phyloP scores from a whole-genome alignment of 2,113 vertebrate species.

The Tympanuchus pallidicinctus region DNA sequence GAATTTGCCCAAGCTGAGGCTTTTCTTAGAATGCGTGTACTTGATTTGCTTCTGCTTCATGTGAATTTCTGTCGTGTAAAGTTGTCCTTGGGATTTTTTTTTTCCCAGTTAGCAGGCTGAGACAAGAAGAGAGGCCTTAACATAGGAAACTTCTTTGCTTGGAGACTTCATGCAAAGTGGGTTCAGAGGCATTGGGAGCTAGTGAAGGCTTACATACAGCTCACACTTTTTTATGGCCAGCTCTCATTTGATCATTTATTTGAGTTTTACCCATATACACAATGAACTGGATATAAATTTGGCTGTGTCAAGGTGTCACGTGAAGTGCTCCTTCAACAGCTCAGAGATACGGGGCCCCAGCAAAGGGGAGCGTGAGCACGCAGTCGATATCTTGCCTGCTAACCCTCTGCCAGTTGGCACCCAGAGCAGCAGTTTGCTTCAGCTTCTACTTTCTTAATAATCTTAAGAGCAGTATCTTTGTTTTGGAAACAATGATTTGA shows the following conservation, averaged over 20 bases:
- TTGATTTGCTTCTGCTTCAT: neutral
- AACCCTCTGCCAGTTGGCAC: neutral
- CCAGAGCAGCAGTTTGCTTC: neutral
- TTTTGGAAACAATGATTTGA: neutral
- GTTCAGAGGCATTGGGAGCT: neutral
- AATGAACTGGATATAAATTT: constrained; percentile 27
- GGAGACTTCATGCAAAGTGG: neutral
- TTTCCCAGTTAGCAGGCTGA: neutral
- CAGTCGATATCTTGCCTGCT: neutral
- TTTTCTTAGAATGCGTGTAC: neutral
- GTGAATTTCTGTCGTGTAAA: neutral
- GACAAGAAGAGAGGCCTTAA: neutral
- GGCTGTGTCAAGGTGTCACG: neutral
- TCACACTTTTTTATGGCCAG: neutral
- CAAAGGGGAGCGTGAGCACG: neutral
- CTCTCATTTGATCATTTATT: constrained; percentile 27
- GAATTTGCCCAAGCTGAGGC: neutral
- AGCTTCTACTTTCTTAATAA: neutral
- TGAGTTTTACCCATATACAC: neutral
- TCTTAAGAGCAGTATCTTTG: neutral
- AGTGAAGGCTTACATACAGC: neutral
- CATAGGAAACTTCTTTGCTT: neutral
- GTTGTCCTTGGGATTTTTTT: neutral
- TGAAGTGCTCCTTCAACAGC: constrained; percentile 7
- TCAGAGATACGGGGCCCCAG: neutral